Evolutionary conservation across 2,888 invertebrate species (phyloP).

Genomic region (Timema cristinae): DNA sequence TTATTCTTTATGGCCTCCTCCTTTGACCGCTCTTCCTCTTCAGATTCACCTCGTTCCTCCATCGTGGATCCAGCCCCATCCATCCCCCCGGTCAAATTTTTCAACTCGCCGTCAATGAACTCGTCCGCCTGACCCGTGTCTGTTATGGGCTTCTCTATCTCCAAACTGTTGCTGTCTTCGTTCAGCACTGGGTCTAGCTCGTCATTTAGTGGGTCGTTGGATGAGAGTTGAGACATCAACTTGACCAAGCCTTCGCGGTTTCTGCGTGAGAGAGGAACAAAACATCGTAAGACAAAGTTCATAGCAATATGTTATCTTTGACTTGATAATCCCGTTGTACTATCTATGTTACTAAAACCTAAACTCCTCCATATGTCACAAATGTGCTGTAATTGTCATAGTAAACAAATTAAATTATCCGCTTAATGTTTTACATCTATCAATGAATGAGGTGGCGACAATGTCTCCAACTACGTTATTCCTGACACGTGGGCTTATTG

Average conservation of each 20-base stretch:
- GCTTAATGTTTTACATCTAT: too few species aligned
- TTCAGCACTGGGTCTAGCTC: slow-evolving; percentile 56
- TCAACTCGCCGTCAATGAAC: neutral
- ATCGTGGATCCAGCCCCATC: slow-evolving; percentile 38
- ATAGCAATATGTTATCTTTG: too few species aligned
- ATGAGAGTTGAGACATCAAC: slow-evolving; percentile 69
- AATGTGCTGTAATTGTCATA: too few species aligned
- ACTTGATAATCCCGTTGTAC: too few species aligned
- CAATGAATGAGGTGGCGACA: too few species aligned
- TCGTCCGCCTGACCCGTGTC: slow-evolving; percentile 47
- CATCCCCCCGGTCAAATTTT: slow-evolving; percentile 21
- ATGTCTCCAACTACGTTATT: too few species aligned
- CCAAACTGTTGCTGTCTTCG: slow-evolving; percentile 61
- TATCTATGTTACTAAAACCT: too few species aligned
- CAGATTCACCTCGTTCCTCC: slow-evolving; percentile 33
- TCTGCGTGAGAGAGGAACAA: slow-evolving; percentile 48
- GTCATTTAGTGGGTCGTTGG: slow-evolving; percentile 62
- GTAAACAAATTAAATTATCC: too few species aligned
- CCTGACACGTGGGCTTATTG: too few species aligned
- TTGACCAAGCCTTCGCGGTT: slow-evolving; percentile 74
- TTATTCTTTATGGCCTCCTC: neutral
- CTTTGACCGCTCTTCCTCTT: slow-evolving; percentile 29
- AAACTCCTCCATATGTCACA: too few species aligned
- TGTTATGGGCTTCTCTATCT: slow-evolving; percentile 52
- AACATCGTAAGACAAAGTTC: too few species aligned